Base-by-base conservation (phyloP, 2,797 vertebrate genomes). In the Mus spretus region DNA sequence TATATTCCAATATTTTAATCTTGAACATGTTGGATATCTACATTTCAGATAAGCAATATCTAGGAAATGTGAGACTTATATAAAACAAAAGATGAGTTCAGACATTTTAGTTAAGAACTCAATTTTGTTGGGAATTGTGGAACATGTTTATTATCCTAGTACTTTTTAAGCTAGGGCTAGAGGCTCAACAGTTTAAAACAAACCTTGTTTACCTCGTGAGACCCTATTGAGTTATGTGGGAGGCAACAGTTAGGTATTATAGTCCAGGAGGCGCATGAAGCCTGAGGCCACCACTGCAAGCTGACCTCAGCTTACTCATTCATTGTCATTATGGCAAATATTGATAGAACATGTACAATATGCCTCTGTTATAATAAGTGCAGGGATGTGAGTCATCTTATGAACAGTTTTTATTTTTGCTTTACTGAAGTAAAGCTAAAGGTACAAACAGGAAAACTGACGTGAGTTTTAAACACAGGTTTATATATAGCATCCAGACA, bases 401-500 rank as follows among this genome's bases (percentile, higher is more conserved):
- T 79, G 44, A 83, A 78, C 37, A 67, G 20, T n/a, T 84, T 63
- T 37, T 70, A 87, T 70, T 50, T 72, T 85, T 79, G 5, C n/a
- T 59, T 90, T 79, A 79, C 37, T 94, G 57, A 40, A 82, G 28
- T n/a, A 90, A 37, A 12, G 63, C 50, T 80, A 50, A 50, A 81
- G 40, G 67, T 59, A 89, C 86, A 83, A 24, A 89, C 17, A 65
- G 55, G 5, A 77, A 53, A 85, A 63, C 31, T 55, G 78, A 81
- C 14, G 26, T 63, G 47, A 40, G 28, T 77, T 84, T 34, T 50
- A 80, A 80, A 59, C 22, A 24, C 28, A 63, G 15, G n/a, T 90
- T 94, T 89, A 77, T 40, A 94, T 90, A 34, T 57, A 84, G 50
- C 20, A 90, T n/a, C 50, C 47, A 88, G 78, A 57, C 2, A 87